phyloP scores from a whole-genome alignment of 2,888 invertebrate species.

The Tiphia femorata region DNA sequence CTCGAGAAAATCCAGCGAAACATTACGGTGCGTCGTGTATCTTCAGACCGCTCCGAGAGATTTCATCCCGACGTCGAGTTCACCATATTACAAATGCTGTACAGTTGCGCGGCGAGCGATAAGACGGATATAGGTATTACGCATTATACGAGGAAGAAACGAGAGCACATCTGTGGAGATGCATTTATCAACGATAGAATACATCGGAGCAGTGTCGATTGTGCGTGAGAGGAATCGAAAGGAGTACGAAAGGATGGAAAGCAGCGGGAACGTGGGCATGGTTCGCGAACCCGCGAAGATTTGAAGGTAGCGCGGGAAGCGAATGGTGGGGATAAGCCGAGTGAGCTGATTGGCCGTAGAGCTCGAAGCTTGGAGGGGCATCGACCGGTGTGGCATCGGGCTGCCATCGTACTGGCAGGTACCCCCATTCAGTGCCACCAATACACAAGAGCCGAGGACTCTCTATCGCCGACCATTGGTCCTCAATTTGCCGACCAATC shows the following conservation, averaged over 20 bases:
- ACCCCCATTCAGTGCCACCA: conserved; percentile 75
- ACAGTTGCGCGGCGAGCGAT: too few relatives aligned
- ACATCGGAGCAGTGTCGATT: too few relatives aligned
- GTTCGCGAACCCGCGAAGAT: conserved; percentile 29
- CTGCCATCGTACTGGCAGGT: conserved; percentile 66
- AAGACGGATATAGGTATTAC: too few relatives aligned
- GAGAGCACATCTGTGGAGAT: too few relatives aligned
- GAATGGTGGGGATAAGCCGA: conserved; percentile 40
- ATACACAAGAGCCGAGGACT: conserved; percentile 78
- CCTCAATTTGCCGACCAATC: conserved; percentile 91
- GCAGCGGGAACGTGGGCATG: conserved; percentile 24
- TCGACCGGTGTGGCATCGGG: conserved; percentile 63
- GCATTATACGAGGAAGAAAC: too few relatives aligned
- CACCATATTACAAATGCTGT: too few relatives aligned
- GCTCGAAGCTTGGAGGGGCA: conserved; percentile 55
- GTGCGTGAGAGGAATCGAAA: neutral
- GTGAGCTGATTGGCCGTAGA: conserved; percentile 50
- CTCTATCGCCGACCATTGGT: conserved; percentile 84
- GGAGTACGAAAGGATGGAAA: conserved; percentile 17
- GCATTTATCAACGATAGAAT: too few relatives aligned
- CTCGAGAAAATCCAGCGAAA: too few relatives aligned
- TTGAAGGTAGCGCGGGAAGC: conserved; percentile 43
- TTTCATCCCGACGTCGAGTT: too few relatives aligned
- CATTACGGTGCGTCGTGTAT: too few relatives aligned
- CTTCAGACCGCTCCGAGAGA: too few relatives aligned